Percentiles rank a stretch among this genome's conserved stretches.
Evolutionary conservation across 2,113 vertebrate species (phyloP).

Genomic region (Picathartes gymnocephalus): DNA sequence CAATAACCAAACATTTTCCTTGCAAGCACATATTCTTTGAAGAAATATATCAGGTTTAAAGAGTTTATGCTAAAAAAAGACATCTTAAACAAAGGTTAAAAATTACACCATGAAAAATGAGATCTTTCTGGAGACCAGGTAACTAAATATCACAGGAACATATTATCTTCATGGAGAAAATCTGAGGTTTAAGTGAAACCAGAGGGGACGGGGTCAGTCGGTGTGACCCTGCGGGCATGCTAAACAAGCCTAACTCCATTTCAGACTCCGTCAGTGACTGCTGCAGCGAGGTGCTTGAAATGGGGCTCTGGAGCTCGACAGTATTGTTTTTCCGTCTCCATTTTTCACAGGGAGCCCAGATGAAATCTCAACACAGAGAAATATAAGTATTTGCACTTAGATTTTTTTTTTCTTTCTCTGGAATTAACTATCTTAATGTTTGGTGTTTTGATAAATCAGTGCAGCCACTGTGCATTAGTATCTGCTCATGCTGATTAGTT

Average conservation of each 20-base stretch:
- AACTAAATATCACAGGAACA: constrained; percentile 43
- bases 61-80: neutral
- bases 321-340: constrained; percentile 31
- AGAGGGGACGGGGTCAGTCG: constrained; percentile 25
- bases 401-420: neutral
- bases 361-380: constrained; percentile 8
- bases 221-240: constrained; percentile 54
- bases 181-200: constrained; percentile 55
- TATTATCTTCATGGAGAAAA: constrained; percentile 50
- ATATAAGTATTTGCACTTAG: constrained; percentile 12
- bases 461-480: neutral
- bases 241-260: constrained; percentile 41
- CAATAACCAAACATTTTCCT: neutral
- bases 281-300: constrained; percentile 45
- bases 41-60: constrained; percentile 18
- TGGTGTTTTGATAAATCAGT: constrained; percentile 25
- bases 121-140: constrained; percentile 27
- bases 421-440: neutral
- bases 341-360: constrained; percentile 43
- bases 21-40: neutral
- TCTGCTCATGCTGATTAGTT: neutral
- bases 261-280: neutral
- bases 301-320: constrained; percentile 37
- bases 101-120: constrained; percentile 38
- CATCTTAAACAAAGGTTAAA: constrained; percentile 44